Conservation (phyloP, 2,113 vertebrate species). For the Peromyscus polionotus region DNA sequence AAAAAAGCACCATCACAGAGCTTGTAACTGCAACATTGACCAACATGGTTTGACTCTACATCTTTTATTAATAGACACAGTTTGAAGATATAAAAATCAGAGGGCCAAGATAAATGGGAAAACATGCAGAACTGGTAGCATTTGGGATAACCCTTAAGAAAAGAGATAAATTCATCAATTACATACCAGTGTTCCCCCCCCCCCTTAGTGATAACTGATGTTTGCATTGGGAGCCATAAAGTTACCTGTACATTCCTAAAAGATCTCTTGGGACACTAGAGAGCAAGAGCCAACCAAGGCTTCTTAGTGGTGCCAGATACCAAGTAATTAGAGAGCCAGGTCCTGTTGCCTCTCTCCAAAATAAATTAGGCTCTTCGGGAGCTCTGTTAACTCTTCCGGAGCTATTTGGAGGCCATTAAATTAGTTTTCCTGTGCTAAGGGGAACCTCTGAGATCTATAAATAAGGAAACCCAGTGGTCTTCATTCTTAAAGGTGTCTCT, state of each 20-base stretch:
- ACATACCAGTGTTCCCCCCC: neutral
- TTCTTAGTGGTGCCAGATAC: neutral
- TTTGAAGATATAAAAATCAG: conserved; percentile 1
- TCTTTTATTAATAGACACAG: neutral
- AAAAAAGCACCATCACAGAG: neutral
- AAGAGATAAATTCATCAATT: neutral
- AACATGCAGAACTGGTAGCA: neutral
- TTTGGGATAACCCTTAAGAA: conserved; percentile 9
- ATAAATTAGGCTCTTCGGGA: conserved; percentile 9
- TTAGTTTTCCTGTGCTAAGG: conserved; percentile 1
- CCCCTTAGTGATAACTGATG: neutral
- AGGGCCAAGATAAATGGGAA: neutral
- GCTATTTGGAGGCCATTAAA: neutral
- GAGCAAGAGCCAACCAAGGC: neutral
- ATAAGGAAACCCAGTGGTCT: neutral
- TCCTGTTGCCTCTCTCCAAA: neutral
- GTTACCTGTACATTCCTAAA: neutral
- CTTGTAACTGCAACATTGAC: neutral
- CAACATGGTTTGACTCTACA: neutral
- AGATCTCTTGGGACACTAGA: neutral
- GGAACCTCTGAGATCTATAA: conserved; percentile 11
- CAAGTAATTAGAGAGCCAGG: neutral
- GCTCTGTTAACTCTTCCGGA: neutral
- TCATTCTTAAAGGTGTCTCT: neutral
- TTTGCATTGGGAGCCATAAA: neutral